Evolutionary conservation across 2,888 invertebrate species (phyloP).

Genomic region (Crematogaster levior): DNA sequence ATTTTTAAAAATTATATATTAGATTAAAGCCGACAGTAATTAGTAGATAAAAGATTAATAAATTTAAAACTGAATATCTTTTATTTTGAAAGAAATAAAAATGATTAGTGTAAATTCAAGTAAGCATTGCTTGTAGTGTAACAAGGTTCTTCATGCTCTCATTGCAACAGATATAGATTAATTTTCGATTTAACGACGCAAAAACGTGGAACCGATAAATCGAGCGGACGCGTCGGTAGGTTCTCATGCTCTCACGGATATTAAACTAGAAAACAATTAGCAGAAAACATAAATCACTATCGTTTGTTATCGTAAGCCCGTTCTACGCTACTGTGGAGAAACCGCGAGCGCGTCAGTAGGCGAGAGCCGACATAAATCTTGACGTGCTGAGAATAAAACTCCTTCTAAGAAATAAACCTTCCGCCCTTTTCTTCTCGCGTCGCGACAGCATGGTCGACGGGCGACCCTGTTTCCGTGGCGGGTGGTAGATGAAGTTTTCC

Average conservation of each 20-base stretch:
- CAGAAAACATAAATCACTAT: slow-evolving; percentile 63
- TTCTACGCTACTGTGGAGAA: slow-evolving; percentile 57
- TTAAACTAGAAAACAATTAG: slow-evolving; percentile 54
- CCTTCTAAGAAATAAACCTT: slow-evolving; percentile 75
- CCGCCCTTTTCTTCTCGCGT: slow-evolving; percentile 71
- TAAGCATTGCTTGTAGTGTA: background rate
- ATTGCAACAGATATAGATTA: slow-evolving; percentile 22
- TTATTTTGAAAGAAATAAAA: background rate
- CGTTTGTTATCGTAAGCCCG: slow-evolving; percentile 45
- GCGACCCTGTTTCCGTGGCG: slow-evolving; percentile 73
- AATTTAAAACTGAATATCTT: background rate
- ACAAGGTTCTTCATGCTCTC: background rate
- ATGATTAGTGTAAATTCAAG: background rate
- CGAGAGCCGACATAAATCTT: slow-evolving; percentile 74
- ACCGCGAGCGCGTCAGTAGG: slow-evolving; percentile 70
- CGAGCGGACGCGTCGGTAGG: slow-evolving; percentile 23
- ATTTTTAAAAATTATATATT: background rate
- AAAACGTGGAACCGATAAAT: slow-evolving; percentile 43
- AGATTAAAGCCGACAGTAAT: background rate
- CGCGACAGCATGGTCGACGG: slow-evolving; percentile 64
- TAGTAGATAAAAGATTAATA: background rate
- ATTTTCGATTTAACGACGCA: slow-evolving; percentile 38
- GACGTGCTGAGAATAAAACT: slow-evolving; percentile 50
- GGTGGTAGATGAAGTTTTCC: slow-evolving; percentile 77
- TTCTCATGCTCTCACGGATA: slow-evolving; percentile 33